A percentile compares a stretch with the other conserved stretches of the same genome.
Evolutionary conservation across 1,140 invertebrate species (phyloP).

Genomic region (Anoplophora glabripennis): DNA sequence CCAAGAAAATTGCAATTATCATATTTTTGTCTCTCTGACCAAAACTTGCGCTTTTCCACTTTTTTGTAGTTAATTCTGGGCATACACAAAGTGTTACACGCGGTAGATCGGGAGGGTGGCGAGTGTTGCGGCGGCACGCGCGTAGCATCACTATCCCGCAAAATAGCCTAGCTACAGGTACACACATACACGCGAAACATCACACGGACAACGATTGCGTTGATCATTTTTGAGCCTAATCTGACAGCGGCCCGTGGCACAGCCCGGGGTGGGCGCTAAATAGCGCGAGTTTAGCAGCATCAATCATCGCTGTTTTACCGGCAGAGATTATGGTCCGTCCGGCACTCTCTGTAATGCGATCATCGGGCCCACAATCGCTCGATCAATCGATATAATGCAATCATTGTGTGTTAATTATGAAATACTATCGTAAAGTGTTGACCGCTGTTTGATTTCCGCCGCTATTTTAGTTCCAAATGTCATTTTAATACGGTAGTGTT

Average conservation of each 20-base stretch:
- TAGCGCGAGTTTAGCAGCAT: slow-evolving; percentile 25
- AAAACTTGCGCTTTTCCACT: too few species aligned
- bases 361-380: slow-evolving; percentile 31
- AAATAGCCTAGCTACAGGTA: too few species aligned
- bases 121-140: too few species aligned
- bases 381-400: slow-evolving; percentile 38
- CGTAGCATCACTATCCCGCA: too few species aligned
- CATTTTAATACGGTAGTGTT: slow-evolving; percentile 35
- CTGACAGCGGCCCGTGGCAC: slow-evolving; percentile 17
- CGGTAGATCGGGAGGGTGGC: too few species aligned
- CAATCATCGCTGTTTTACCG: slow-evolving; percentile 32
- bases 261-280: slow-evolving; percentile 15
- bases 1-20: too few species aligned
- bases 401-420: slow-evolving; percentile 41
- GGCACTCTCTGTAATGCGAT: slow-evolving; percentile 31
- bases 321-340: slow-evolving; percentile 27
- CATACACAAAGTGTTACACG: too few species aligned
- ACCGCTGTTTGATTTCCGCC: slow-evolving; percentile 42
- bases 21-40: too few species aligned
- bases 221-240: slow-evolving; percentile 31
- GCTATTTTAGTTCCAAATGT: slow-evolving; percentile 37
- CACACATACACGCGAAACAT: too few species aligned
- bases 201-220: neutral
- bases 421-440: slow-evolving; percentile 40
- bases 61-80: too few species aligned